Conservation (phyloP, 2,888 invertebrate genomes). For the Flexamia atlantica region DNA sequence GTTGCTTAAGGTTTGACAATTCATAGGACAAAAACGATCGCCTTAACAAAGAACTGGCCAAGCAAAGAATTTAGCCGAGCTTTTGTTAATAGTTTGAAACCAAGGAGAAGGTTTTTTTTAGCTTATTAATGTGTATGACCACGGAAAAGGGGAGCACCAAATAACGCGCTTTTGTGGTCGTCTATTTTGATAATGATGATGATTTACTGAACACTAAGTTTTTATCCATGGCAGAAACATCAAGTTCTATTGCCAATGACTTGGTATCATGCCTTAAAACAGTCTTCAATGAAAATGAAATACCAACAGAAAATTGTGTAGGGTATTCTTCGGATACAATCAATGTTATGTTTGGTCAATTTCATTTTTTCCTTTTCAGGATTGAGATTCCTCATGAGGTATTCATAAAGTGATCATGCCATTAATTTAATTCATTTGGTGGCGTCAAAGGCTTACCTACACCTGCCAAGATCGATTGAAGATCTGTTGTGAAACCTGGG, state of each 20-base stretch:
- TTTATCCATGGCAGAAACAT: slow-evolving; percentile 33
- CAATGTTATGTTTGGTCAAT: slow-evolving; percentile 56
- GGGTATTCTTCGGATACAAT: slow-evolving; percentile 50
- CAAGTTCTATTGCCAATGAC: slow-evolving; percentile 33
- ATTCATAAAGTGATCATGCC: slow-evolving; percentile 48
- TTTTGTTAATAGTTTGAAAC: not conserved
- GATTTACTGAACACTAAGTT: slow-evolving; percentile 1
- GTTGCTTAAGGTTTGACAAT: no score
- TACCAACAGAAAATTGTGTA: slow-evolving; percentile 37
- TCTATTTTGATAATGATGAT: slow-evolving; percentile 47
- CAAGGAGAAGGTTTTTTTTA: slow-evolving; percentile 6
- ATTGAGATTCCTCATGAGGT: slow-evolving; percentile 14
- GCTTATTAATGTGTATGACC: slow-evolving; percentile 43
- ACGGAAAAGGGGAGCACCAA: slow-evolving; percentile 25
- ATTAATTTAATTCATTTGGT: slow-evolving; percentile 56
- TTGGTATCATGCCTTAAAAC: slow-evolving; percentile 37
- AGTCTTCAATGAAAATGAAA: not conserved
- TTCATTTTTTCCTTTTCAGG: slow-evolving; percentile 42
- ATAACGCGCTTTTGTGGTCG: slow-evolving; percentile 52
- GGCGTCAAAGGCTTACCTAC: slow-evolving; percentile 50
- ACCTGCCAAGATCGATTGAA: slow-evolving; percentile 13
- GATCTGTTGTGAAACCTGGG: slow-evolving; percentile 44
- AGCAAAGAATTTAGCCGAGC: no score
- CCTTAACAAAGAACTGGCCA: no score
- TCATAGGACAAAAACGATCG: no score